Evolutionary conservation across 2,797 vertebrate genomes (phyloP), one percentile per base, ranked within the genome.

Genomic region (Erethizon dorsatum): DNA sequence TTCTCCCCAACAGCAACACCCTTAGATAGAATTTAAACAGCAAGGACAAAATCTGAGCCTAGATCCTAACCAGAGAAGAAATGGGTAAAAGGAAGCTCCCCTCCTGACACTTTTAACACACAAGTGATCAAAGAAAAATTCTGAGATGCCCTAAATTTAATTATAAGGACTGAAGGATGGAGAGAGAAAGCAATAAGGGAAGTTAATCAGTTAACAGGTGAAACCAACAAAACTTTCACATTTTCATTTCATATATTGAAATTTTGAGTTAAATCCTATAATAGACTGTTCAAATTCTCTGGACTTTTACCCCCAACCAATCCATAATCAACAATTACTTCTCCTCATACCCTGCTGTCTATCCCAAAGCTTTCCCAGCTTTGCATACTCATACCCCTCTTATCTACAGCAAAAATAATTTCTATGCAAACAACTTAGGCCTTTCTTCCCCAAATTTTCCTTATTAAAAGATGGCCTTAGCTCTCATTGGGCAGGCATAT

Each of bases 21-120:
- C 28, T 57, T 12, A 26, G 18, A 3, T 20, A 91, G 59, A 92
- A 87, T 28, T 28, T 28, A 7, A 57, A 73, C 2, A 57, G 37
- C 4, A 33, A 90, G 18, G 71, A n/a, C 26, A 87, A 95, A 93
- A 83, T 37, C 28, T 52, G 26, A 93, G 65, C 65, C 65, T n/a
- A 71, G 4, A 22, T 45, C 28, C 52, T 73, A 78, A 9, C 9
- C 33, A 45, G 52, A 82, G 9, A 33, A 69, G 57, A 17, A 79
- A 83, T 13, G 83, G 24, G 41, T 47, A 73, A 82, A 12, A 14
- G 18, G 15, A 56, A 83, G 37, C 59, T 63, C 8, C 61, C n/a
- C 31, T 75, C 26, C 61, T 22, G 22, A 73, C 15, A 79, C 22
- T 65, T 2, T 80, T 50, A 84, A 65, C 26, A 77, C 10, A 45